phyloP scores from a whole-genome alignment of 2,113 vertebrate species.

The Tupaia tana region DNA sequence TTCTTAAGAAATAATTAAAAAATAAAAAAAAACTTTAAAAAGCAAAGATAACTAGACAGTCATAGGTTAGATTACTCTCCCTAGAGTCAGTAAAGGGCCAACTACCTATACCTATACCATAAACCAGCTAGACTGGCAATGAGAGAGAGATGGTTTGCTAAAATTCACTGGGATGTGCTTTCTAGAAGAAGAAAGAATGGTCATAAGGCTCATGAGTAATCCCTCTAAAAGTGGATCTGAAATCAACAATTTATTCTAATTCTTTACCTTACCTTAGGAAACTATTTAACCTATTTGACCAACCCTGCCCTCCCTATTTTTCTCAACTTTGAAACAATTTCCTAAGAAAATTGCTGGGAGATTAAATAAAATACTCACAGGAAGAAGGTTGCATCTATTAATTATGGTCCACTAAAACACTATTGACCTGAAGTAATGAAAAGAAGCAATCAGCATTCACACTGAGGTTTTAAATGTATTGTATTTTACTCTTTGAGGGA shows the following conservation, averaged over 20 bases:
- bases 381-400: not conserved
- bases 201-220: not conserved
- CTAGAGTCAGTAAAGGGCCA: not conserved
- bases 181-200: not conserved
- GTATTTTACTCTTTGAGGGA: too few species aligned
- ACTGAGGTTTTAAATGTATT: not conserved
- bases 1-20: too few species aligned
- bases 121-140: not conserved
- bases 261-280: not conserved
- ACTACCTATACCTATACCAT: not conserved
- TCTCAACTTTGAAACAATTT: constrained; percentile 33
- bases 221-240: not conserved
- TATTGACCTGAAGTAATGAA: not conserved
- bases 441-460: not conserved
- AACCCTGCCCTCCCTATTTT: not conserved
- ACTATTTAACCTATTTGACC: not conserved
- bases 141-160: not conserved
- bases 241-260: not conserved
- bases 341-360: not conserved
- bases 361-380: not conserved
- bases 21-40: too few species aligned
- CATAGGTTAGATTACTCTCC: not conserved
- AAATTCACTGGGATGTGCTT: not conserved
- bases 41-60: not conserved
- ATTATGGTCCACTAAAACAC: not conserved